phyloP scores from a whole-genome alignment of 2,888 invertebrate genomes.

The Dolichopus griseipennis region DNA sequence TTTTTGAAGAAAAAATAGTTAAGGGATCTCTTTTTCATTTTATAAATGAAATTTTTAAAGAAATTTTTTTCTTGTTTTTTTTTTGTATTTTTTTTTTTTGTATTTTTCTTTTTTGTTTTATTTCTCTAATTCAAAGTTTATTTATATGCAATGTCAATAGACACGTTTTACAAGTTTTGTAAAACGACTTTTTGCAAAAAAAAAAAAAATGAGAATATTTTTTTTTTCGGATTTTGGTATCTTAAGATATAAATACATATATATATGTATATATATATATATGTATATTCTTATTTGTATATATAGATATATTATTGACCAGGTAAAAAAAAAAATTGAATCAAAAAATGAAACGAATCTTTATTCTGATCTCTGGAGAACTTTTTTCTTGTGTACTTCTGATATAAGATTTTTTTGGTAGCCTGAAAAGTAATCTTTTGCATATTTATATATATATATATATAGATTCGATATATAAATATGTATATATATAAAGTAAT shows the following conservation, averaged over 20 bases:
- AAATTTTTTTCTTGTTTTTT: neutral
- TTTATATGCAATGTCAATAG: constrained; percentile 1
- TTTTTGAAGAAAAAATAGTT: no score
- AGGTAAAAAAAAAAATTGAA: no score
- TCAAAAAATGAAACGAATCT: neutral
- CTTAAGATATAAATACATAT: neutral
- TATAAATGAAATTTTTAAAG: neutral
- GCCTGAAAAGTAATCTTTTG: neutral
- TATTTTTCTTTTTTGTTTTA: neutral
- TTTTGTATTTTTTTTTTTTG: no score
- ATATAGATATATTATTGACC: no score
- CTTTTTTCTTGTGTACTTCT: neutral
- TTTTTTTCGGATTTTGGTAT: neutral
- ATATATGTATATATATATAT: neutral
- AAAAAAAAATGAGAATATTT: neutral
- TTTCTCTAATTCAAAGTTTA: neutral
- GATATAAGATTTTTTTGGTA: neutral
- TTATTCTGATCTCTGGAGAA: neutral
- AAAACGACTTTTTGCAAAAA: neutral
- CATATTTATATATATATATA: neutral
- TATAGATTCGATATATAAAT: no score
- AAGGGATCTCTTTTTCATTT: neutral
- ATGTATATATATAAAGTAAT: neutral
- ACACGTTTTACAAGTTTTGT: neutral
- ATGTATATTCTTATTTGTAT: neutral